Percentiles rank a stretch among this genome's conserved stretches.
These are phyloP conservation scores for Aphaenogaster ashmeadi DNA, from an alignment of 1,140 invertebrate genomes.

Conservation along the genomic window DNA sequence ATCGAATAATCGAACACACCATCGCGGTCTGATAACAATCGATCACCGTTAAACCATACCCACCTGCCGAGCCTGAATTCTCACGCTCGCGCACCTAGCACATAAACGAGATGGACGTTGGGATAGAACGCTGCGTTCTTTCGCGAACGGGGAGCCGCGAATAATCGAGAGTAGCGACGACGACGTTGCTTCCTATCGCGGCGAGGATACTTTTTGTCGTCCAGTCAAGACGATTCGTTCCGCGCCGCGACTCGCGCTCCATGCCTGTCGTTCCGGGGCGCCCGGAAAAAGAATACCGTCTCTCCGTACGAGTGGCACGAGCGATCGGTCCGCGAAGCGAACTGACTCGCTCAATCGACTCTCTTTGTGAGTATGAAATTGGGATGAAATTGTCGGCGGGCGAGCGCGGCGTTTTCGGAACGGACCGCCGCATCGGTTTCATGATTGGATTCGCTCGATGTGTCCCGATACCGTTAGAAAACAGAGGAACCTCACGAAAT, in stretches of 20 bases:
- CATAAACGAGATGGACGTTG: constrained; percentile 19
- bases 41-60: constrained; percentile 32
- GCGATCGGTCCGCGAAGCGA: constrained; percentile 2
- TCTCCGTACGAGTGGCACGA: constrained; percentile 17
- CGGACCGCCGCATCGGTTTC: background rate
- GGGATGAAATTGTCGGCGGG: background rate
- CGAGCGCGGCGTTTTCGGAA: background rate
- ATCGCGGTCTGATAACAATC: constrained; percentile 33
- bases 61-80: constrained; percentile 16
- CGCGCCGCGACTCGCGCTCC: constrained; percentile 24
- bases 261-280: constrained; percentile 22
- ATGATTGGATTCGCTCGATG: constrained; percentile 57
- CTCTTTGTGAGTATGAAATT: constrained; percentile 17
- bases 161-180: constrained; percentile 43
- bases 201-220: constrained; percentile 39
- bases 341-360: background rate
- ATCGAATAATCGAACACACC: constrained; percentile 31
- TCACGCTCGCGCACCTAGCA: constrained; percentile 24
- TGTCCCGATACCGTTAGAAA: constrained; percentile 59
- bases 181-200: constrained; percentile 44
- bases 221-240: constrained; percentile 44
- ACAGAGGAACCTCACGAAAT: constrained; percentile 46
- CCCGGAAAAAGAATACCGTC: constrained; percentile 2
- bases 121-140: background rate
- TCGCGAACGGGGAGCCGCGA: constrained; percentile 22